Evolutionary conservation across 2,888 invertebrate species (phyloP).

Genomic region (Cheilosia soror): DNA sequence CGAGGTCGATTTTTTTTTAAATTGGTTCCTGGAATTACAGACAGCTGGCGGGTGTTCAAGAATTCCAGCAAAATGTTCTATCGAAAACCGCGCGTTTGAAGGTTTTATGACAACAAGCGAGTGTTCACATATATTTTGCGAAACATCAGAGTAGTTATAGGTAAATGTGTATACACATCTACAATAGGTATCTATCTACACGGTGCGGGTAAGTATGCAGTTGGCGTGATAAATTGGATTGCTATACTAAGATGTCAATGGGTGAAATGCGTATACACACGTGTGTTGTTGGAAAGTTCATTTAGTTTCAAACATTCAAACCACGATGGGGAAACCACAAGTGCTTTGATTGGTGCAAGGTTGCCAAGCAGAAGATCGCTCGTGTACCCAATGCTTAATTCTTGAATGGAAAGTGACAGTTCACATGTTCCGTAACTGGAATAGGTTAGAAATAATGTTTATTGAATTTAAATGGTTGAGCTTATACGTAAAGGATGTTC

Average conservation of each 20-base stretch:
- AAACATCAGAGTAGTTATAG: neutral
- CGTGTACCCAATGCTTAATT: neutral
- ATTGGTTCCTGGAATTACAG: slow-evolving; percentile 10
- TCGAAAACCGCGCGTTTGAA: slow-evolving; percentile 21
- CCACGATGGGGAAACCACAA: neutral
- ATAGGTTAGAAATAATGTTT: no score
- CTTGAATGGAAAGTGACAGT: neutral
- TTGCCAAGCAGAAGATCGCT: neutral
- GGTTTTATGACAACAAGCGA: slow-evolving; percentile 23
- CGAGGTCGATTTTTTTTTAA: neutral
- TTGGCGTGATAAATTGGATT: slow-evolving; percentile 37
- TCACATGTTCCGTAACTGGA: neutral
- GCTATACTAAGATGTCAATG: slow-evolving; percentile 5
- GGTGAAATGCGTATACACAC: neutral
- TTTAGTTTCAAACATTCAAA: slow-evolving; percentile 18
- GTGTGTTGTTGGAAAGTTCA: neutral
- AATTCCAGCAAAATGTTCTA: slow-evolving; percentile 6
- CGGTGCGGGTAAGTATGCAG: neutral
- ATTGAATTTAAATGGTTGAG: neutral
- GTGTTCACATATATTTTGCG: slow-evolving; percentile 5
- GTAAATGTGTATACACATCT: neutral
- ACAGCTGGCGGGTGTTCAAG: slow-evolving; percentile 19
- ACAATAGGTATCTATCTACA: neutral
- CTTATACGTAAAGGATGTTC: no score
- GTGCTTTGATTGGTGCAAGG: neutral